phyloP scores from a whole-genome alignment of 2,888 invertebrate species.

The Eutolmus rufibarbis region DNA sequence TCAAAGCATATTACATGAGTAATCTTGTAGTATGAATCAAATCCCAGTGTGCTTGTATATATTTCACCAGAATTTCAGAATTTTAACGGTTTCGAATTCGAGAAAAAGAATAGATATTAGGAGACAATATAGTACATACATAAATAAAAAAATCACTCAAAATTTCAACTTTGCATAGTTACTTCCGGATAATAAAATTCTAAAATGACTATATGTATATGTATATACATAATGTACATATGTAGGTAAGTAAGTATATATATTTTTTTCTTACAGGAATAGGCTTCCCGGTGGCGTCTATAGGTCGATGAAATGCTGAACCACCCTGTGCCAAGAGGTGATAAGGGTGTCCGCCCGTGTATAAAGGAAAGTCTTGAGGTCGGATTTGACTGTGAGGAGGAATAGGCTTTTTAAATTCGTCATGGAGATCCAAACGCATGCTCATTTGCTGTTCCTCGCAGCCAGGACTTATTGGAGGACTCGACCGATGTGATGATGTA shows the following conservation, averaged over 20 bases:
- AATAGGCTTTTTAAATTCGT: conserved; percentile 62
- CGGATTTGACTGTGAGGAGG: conserved; percentile 61
- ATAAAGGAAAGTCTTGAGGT: conserved; percentile 61
- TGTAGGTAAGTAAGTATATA: too few species aligned
- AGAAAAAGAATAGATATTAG: neutral
- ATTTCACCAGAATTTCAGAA: too few species aligned
- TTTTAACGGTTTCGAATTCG: neutral
- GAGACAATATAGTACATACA: too few species aligned
- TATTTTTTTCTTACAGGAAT: conserved; percentile 57
- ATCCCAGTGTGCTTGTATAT: too few species aligned
- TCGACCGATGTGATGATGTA: conserved; percentile 72
- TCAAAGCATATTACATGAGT: too few species aligned
- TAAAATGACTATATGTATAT: neutral
- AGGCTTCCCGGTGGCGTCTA: conserved; percentile 63
- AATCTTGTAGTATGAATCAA: too few species aligned
- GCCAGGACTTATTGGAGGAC: conserved; percentile 86
- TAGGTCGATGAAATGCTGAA: conserved; percentile 67
- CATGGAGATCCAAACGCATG: conserved; percentile 65
- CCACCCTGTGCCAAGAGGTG: conserved; percentile 64
- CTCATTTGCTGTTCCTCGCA: conserved; percentile 73
- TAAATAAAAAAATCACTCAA: too few species aligned
- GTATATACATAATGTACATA: too few species aligned
- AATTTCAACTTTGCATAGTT: too few species aligned
- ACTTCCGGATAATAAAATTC: too few species aligned
- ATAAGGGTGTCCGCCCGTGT: conserved; percentile 64